Evolutionary conservation across 2,113 vertebrate genomes (phyloP), one percentile per base, ranked within the genome.

Genomic region (Nycticryphes semicollaris): DNA sequence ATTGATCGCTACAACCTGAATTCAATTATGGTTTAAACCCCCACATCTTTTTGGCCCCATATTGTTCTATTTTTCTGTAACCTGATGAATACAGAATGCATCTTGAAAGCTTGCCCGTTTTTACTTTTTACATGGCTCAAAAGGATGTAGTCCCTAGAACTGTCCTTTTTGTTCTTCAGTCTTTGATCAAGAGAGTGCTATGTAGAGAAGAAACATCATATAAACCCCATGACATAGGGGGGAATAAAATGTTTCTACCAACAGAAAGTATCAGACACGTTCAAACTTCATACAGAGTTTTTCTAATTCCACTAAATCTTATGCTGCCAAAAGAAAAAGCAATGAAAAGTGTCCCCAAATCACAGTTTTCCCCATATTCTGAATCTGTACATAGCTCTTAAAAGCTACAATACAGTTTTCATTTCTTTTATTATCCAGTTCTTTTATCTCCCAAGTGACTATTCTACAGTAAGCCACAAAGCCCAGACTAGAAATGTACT

Each of bases 11-110:
- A 17, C 60, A 57, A 62, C 60, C 56, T 60, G 66, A 93, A 93
- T 82, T 95, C 81, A 79, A 30, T 91, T 22, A 75, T 2, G 1
- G 24, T 86, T 74, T 78, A 84, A 92, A 25, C 7, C 60, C 64
- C 48, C 62, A 59, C 60, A 4, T 48, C 56, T 75, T 69, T 94
- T 37, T 56, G 77, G 69, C 62, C 84, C 45, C 69, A 48, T 45
- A 47, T 92, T 79, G 77, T 60, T 96, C 93, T 70, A 51, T 91
- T 92, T 95, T 93, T 75, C 66, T 75, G 43, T 7, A 84, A 77
- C 37, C 39, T 56, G 73, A 79, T 84, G 77, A 91, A 84, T 79
- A 70, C 37, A 30, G 53, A 89, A 84, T 56, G 33, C 35, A 57
- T 64, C 81, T 78, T 95, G 66, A 94, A 95, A 96, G 69, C 24